These are phyloP conservation scores for Phylloscopus collybita DNA, from an alignment of 2,797 vertebrate genomes.

Conservation along the genomic window DNA sequence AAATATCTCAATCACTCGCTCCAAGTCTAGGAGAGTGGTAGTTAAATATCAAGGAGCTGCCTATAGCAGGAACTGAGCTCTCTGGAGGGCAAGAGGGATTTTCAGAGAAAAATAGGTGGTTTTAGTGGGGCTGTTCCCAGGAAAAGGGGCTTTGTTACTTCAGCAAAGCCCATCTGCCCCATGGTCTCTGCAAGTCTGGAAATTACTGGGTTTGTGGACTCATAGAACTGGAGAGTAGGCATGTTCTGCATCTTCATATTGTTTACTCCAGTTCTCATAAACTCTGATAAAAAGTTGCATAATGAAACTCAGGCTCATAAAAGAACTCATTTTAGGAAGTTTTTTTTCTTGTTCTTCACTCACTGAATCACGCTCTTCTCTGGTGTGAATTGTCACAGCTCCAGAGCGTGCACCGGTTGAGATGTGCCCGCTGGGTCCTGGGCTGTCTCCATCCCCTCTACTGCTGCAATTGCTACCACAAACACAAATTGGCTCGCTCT, in stretches of 20 bases:
- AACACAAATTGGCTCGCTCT: not conserved
- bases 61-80: slow-evolving; percentile 9
- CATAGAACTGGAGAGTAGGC: not conserved
- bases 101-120: not conserved
- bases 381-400: not conserved
- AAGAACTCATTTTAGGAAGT: not conserved
- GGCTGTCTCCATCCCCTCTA: not conserved
- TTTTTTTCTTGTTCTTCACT: fast-evolving
- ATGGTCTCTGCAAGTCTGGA: not conserved
- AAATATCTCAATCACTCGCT: slow-evolving; percentile 4
- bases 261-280: not conserved
- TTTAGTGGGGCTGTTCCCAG: not conserved
- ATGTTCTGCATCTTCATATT: fast-evolving
- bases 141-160: not conserved
- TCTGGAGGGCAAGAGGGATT: not conserved
- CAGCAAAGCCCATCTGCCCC: not conserved
- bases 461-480: slow-evolving; percentile 4
- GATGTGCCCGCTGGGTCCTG: not conserved
- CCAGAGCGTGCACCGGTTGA: not conserved
- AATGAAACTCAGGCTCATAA: not conserved
- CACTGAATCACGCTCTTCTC: not conserved
- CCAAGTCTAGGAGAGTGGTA: not conserved
- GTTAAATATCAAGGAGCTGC: slow-evolving; percentile 1
- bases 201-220: not conserved
- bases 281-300: not conserved